These are phyloP conservation scores for Nasonovia ribisnigri DNA, from an alignment of 2,888 invertebrate genomes.

Conservation along the genomic window DNA sequence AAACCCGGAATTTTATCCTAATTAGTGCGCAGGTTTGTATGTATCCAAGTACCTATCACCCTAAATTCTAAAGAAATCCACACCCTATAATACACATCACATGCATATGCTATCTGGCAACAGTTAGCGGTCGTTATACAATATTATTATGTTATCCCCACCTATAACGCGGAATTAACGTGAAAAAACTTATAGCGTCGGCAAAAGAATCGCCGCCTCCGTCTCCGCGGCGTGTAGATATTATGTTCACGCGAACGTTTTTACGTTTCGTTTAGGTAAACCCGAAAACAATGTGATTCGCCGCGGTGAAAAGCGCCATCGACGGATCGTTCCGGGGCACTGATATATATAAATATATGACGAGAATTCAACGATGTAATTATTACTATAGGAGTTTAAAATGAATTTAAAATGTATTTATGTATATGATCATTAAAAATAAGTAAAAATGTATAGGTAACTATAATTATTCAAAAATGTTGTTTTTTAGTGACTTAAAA, in stretches of 20 bases:
- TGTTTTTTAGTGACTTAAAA: neutral
- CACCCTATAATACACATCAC: neutral
- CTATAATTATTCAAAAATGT: neutral
- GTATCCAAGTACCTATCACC: no score
- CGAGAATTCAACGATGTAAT: neutral
- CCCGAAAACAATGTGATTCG: slow-evolving; percentile 10
- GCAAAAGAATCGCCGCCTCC: neutral
- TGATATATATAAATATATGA: no score
- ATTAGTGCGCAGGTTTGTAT: no score
- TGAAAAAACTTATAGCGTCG: neutral
- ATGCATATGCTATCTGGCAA: neutral
- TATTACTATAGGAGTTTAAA: neutral
- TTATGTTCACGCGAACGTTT: neutral
- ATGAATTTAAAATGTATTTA: neutral
- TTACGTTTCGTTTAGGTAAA: neutral
- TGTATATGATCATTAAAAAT: neutral
- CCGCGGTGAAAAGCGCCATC: neutral
- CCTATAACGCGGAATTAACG: neutral
- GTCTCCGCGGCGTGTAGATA: neutral
- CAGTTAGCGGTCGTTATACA: neutral
- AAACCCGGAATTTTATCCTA: no score
- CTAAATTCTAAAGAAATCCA: no score
- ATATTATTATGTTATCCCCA: neutral
- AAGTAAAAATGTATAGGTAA: neutral
- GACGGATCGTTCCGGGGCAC: neutral